These are phyloP conservation scores for Sesia bembeciformis DNA, from an alignment of 2,888 invertebrate species.

Conservation along the genomic window DNA sequence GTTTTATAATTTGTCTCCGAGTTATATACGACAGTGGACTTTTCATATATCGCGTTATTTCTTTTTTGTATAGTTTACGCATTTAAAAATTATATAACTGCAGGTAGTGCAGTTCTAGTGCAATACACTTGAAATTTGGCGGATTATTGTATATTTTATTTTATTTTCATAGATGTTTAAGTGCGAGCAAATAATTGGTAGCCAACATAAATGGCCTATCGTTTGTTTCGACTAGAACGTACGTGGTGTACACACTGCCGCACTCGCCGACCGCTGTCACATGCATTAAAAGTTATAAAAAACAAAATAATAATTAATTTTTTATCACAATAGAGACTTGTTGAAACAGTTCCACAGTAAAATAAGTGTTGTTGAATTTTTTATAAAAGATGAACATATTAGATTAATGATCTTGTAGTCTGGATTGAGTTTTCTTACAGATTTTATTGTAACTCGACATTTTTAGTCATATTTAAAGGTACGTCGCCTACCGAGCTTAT, in stretches of 20 bases:
- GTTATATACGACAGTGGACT: conserved; percentile 7
- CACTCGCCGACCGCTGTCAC: conserved; percentile 68
- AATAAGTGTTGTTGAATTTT: conserved; percentile 73
- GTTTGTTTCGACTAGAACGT: conserved; percentile 32
- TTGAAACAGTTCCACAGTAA: conserved; percentile 69
- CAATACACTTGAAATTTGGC: conserved; percentile 59
- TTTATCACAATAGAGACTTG: conserved; percentile 67
- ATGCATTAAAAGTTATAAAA: conserved; percentile 16
- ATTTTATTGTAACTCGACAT: conserved; percentile 61
- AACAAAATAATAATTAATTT: conserved; percentile 28
- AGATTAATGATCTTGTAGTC: conserved; percentile 73
- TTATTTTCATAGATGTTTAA: conserved; percentile 34
- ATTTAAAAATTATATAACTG: conserved; percentile 29
- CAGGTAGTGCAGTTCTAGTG: conserved; percentile 57
- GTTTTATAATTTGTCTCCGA: conserved; percentile 15
- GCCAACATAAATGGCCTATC: conserved; percentile 67
- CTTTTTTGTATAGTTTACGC: conserved; percentile 31
- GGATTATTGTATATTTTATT: conserved; percentile 33
- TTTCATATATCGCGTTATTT: conserved; percentile 16
- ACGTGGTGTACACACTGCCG: conserved; percentile 55
- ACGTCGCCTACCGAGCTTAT: conserved; percentile 57
- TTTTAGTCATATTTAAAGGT: conserved; percentile 20
- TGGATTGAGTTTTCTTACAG: conserved; percentile 70
- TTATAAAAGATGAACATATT: conserved; percentile 70
- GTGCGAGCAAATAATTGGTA: conserved; percentile 62